These are phyloP conservation scores for Ciconia maguari DNA, from an alignment of 2,113 vertebrate species.

Conservation along the genomic window DNA sequence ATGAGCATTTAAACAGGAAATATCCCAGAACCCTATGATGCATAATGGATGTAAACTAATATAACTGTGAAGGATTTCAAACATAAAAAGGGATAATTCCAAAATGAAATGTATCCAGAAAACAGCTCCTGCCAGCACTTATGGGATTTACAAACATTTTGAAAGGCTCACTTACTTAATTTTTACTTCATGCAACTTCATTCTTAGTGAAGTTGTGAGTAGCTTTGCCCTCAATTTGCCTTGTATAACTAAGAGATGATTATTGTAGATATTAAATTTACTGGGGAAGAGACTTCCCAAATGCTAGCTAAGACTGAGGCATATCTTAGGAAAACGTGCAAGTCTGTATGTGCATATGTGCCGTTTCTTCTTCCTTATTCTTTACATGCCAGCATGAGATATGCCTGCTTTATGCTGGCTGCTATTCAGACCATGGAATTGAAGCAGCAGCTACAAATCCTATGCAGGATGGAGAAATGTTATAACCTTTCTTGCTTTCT, in stretches of 20 bases:
- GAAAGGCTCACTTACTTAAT: neutral
- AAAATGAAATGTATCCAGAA: neutral
- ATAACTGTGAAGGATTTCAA: neutral
- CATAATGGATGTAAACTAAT: neutral
- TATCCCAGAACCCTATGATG: neutral
- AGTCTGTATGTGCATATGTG: neutral
- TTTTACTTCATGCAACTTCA: neutral
- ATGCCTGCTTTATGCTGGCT: neutral
- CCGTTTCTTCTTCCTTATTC: neutral
- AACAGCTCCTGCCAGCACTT: neutral
- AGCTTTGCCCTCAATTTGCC: neutral
- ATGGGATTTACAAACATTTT: neutral
- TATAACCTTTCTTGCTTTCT: conserved; percentile 1
- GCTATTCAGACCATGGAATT: neutral
- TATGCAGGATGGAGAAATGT: neutral
- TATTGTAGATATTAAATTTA: neutral
- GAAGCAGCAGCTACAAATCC: neutral
- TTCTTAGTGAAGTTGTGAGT: neutral
- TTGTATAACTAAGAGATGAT: neutral
- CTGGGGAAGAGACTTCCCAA: neutral
- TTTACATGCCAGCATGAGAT: neutral
- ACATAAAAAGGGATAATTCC: neutral
- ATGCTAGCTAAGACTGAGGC: neutral
- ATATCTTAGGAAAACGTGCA: neutral
- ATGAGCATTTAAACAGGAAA: neutral